Evolutionary conservation across 2,888 invertebrate genomes (phyloP), one percentile per base, ranked within the genome.

Genomic region (Sylvicola cinctus): DNA sequence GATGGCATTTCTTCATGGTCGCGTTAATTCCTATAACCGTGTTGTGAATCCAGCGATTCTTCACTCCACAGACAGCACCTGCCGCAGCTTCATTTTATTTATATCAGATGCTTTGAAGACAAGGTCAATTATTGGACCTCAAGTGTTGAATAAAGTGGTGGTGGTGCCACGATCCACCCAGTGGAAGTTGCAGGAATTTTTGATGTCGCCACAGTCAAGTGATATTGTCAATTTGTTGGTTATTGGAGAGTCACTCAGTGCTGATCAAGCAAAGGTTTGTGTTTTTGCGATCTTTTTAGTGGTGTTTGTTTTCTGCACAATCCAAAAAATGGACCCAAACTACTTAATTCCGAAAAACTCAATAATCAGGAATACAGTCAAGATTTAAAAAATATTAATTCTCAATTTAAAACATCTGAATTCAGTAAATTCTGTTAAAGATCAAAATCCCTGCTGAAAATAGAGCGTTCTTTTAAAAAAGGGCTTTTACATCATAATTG

Each of bases 151-250:
- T 42, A 71, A 68, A 47, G 69, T 81, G 1, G 59, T 80, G 1
- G 51, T 80, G 2, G 60, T 79, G 1, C 68, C 78, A 0, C 62
- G 68, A 43, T 76, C 77, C 2, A 70, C 77, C 0, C 75, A 76
- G 45, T 80, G 78, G 78, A 68, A 71, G 16, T 66, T 80, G 2
- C 67, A 71, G 36, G 76, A 78, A 45, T 80, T 76, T 55, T 49
- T 80, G 13, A 55, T 65, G 1, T 66, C 68, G 15, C 59, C 67
- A 32, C 39, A 56, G 3, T 71, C 79, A 1, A 68, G 71, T 44
- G 64, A 65, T 48, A 72, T 78, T 46, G 63, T 73, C 1, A 76
- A 81, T 58, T 57, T 81, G 20, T 54, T 81, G 35, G 65, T 80
- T 1, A 64, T 80, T 36, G 69, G 70, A 1, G 70, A 72, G 46